These are phyloP conservation scores for Trichogramma pretiosum DNA, from an alignment of 1,140 invertebrate species.

Conservation along the genomic window DNA sequence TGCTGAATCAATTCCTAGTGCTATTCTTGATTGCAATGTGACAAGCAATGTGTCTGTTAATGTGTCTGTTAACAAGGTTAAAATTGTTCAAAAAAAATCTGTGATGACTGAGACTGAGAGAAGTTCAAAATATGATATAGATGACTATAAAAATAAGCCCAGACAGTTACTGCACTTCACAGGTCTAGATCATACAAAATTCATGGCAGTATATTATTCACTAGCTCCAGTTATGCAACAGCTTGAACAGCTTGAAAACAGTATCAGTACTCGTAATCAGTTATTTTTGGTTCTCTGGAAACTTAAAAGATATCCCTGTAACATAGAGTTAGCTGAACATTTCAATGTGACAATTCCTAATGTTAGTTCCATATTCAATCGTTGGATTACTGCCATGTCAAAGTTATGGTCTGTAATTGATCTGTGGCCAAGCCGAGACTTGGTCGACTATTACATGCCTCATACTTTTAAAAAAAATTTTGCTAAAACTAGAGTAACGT, in stretches of 20 bases:
- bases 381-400: slow-evolving; percentile 27
- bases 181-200: slow-evolving; percentile 14
- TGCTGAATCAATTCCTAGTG: too few species aligned
- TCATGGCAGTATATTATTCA: slow-evolving; percentile 9
- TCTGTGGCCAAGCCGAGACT: slow-evolving; percentile 25
- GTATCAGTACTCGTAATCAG: slow-evolving; percentile 16
- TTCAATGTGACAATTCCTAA: slow-evolving; percentile 22
- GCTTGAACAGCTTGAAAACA: neutral
- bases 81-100: too few species aligned
- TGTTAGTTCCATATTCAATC: slow-evolving; percentile 25
- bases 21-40: too few species aligned
- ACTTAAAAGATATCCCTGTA: slow-evolving; percentile 18
- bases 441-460: slow-evolving; percentile 24
- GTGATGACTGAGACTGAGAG: neutral
- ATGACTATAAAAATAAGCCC: neutral
- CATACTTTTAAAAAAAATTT: slow-evolving; percentile 23
- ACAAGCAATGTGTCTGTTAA: too few species aligned
- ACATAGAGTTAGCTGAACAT: slow-evolving; percentile 23
- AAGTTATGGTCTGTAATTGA: slow-evolving; percentile 23
- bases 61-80: too few species aligned
- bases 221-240: slow-evolving; percentile 5
- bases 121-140: neutral
- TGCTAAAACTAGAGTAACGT: slow-evolving; percentile 25
- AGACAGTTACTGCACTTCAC: slow-evolving; percentile 4
- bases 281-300: slow-evolving; percentile 28